These are phyloP conservation scores for Acronicta psi DNA, from an alignment of 2,888 invertebrate species.

Conservation along the genomic window DNA sequence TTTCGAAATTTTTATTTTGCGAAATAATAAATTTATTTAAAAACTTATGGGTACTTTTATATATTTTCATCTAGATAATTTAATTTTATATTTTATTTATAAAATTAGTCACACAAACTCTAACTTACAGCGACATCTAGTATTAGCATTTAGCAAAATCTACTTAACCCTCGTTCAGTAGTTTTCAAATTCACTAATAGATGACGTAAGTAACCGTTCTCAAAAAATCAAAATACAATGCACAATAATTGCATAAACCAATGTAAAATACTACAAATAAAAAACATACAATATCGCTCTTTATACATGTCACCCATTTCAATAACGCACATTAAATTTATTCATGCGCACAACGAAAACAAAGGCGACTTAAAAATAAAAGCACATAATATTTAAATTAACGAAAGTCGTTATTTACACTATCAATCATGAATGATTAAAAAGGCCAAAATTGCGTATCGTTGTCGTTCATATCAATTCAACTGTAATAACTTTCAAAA, in stretches of 20 bases:
- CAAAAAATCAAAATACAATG: too few species aligned
- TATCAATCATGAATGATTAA: constrained; percentile 48
- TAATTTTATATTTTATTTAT: too few species aligned
- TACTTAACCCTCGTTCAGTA: background rate
- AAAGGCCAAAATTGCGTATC: constrained; percentile 44
- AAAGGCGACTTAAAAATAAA: constrained; percentile 16
- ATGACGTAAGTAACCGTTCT: constrained; percentile 2
- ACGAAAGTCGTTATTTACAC: constrained; percentile 33
- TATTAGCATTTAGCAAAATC: background rate
- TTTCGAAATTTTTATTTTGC: background rate
- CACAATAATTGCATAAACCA: too few species aligned
- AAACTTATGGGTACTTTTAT: too few species aligned
- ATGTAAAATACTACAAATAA: background rate
- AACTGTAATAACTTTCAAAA: constrained; percentile 57
- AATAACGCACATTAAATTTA: constrained; percentile 8
- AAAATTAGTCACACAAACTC: background rate
- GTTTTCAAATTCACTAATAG: constrained; percentile 1
- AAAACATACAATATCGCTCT: constrained; percentile 5
- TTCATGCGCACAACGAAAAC: constrained; percentile 7
- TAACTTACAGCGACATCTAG: constrained; percentile 19
- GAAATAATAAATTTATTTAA: background rate
- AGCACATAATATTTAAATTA: constrained; percentile 26
- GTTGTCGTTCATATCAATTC: constrained; percentile 55
- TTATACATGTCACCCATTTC: constrained; percentile 3
- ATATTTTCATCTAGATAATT: too few species aligned